These are phyloP conservation scores for Hydrotaea cyrtoneurina DNA, from an alignment of 2,888 invertebrate genomes.

Conservation along the genomic window DNA sequence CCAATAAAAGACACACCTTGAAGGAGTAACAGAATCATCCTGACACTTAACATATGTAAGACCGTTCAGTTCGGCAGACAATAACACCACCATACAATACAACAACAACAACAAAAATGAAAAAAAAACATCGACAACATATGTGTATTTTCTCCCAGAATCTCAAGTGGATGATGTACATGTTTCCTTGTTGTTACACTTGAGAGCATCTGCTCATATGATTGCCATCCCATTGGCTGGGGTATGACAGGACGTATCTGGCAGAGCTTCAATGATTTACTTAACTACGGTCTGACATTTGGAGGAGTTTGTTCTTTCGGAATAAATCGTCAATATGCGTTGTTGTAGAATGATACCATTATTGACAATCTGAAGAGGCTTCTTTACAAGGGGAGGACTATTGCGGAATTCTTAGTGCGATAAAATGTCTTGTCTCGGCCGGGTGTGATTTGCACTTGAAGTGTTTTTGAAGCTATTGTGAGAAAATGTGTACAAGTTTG, in stretches of 20 bases:
- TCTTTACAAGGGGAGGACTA: background rate
- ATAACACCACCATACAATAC: background rate
- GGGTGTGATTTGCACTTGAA: slow-evolving; percentile 65
- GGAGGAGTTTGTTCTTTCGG: slow-evolving; percentile 10
- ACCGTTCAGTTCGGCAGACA: slow-evolving; percentile 26
- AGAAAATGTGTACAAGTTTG: background rate
- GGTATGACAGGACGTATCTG: slow-evolving; percentile 22
- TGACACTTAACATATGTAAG: slow-evolving; percentile 69
- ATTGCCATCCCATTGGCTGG: slow-evolving; percentile 23
- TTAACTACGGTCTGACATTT: background rate
- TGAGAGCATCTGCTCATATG: slow-evolving; percentile 13
- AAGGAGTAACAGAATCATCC: slow-evolving; percentile 36
- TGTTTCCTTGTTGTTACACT: slow-evolving; percentile 41
- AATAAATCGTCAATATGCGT: slow-evolving; percentile 42
- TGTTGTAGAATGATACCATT: slow-evolving; percentile 30
- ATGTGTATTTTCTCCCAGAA: slow-evolving; percentile 38
- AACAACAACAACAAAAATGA: too few species aligned
- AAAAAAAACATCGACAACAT: slow-evolving; percentile 35
- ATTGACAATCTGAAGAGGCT: background rate
- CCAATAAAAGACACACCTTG: slow-evolving; percentile 12
- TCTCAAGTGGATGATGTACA: slow-evolving; percentile 60
- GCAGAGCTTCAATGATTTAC: background rate
- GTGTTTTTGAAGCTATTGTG: slow-evolving; percentile 53
- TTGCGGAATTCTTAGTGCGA: slow-evolving; percentile 27
- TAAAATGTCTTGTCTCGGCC: too few species aligned